Percentiles rank a stretch among this genome's conserved stretches.
phyloP scores from a whole-genome alignment of 23 tunicate species.

The Botrylloides violaceus region DNA sequence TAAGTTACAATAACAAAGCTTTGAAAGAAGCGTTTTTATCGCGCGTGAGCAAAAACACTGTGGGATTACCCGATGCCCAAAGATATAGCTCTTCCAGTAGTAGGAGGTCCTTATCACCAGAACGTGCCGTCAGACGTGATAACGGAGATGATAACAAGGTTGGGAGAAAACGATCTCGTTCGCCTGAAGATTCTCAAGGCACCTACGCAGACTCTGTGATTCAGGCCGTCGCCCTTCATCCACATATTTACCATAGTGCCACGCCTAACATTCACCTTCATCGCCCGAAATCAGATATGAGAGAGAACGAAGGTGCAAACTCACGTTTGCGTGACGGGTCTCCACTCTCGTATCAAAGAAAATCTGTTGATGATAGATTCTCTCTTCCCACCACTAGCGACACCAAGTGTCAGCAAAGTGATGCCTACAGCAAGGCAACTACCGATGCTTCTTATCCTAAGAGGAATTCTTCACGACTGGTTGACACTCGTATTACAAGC shows the following conservation, averaged over 20 bases:
- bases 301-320: neutral
- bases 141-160: neutral
- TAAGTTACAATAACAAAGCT: constrained; percentile 53
- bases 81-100: neutral
- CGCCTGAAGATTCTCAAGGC: neutral
- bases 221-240: constrained; percentile 1
- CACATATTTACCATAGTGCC: constrained; percentile 23
- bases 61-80: constrained; percentile 11
- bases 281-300: neutral
- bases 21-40: constrained; percentile 62
- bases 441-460: neutral
- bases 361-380: neutral
- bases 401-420: neutral
- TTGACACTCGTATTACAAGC: neutral
- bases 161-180: neutral
- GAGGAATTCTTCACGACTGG: neutral
- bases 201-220: constrained; percentile 5
- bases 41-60: neutral
- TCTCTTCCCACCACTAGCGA: neutral
- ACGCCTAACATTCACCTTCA: constrained; percentile 16
- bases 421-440: neutral
- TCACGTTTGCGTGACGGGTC: neutral
- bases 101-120: neutral
- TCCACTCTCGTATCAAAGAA: neutral
- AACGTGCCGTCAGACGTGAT: neutral